phyloP scores from a whole-genome alignment of 2,797 vertebrate genomes.

The Sandelia bainsii region DNA sequence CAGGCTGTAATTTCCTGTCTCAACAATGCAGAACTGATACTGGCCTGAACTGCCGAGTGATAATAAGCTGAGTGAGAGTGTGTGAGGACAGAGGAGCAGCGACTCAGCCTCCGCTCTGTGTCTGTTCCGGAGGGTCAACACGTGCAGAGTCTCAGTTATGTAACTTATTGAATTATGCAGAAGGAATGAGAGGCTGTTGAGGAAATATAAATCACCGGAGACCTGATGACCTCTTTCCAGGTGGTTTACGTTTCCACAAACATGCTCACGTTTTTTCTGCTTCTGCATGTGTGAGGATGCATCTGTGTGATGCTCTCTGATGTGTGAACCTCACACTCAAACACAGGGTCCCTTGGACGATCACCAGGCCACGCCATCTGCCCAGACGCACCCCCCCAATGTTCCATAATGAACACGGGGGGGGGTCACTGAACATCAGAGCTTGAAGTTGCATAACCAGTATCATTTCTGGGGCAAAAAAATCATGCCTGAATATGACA shows the following conservation, averaged over 20 bases:
- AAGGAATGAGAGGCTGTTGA: conserved; percentile 18
- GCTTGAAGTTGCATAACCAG: conserved; percentile 52
- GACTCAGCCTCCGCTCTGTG: conserved; percentile 14
- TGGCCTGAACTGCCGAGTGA: not conserved
- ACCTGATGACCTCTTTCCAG: not conserved
- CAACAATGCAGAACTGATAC: conserved; percentile 31
- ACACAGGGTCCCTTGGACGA: not conserved
- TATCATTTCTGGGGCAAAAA: conserved; percentile 39
- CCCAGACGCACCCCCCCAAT: conserved; percentile 14
- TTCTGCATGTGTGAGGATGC: conserved; percentile 2
- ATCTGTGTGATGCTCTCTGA: conserved; percentile 11
- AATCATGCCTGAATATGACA: not conserved
- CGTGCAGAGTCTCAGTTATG: conserved; percentile 55
- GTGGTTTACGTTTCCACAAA: not conserved
- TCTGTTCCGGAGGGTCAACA: conserved; percentile 36
- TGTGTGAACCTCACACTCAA: conserved; percentile 19
- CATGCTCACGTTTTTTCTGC: not conserved
- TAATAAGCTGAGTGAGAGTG: conserved; percentile 45
- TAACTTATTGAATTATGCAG: conserved; percentile 42
- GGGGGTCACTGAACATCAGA: conserved; percentile 20
- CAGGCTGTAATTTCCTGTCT: conserved; percentile 43
- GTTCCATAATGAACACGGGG: conserved; percentile 22
- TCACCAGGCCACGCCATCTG: conserved; percentile 42
- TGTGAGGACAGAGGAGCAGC: conserved; percentile 25
- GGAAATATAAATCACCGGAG: not conserved